A percentile compares a stretch with the other conserved stretches of the same genome.
phyloP scores from a whole-genome alignment of 2,888 invertebrate species.

The Acleris sparsana region DNA sequence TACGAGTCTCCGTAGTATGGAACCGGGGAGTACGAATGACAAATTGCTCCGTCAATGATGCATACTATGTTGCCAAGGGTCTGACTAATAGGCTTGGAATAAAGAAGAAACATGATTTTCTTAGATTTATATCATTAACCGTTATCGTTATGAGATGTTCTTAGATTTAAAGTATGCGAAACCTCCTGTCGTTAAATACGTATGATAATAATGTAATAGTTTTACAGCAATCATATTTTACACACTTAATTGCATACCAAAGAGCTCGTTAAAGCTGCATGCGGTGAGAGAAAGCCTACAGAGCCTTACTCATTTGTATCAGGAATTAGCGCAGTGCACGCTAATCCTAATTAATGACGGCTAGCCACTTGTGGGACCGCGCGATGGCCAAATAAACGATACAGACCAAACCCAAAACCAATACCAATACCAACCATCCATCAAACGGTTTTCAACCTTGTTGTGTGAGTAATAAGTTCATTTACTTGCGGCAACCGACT shows the following conservation, averaged over 20 bases:
- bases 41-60: constrained; percentile 31
- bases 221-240: neutral
- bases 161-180: neutral
- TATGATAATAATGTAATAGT: neutral
- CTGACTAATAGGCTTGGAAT: constrained; percentile 13
- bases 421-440: neutral
- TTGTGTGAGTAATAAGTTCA: neutral
- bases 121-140: too few species aligned
- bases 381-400: constrained; percentile 32
- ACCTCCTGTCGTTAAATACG: neutral
- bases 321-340: constrained; percentile 37
- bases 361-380: constrained; percentile 33
- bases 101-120: neutral
- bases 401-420: neutral
- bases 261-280: constrained; percentile 7
- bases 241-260: neutral
- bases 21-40: constrained; percentile 17
- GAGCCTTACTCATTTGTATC: constrained; percentile 30
- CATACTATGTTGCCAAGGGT: constrained; percentile 17
- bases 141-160: neutral
- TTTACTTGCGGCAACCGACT: constrained; percentile 4
- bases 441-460: constrained; percentile 9
- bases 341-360: constrained; percentile 41
- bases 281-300: constrained; percentile 14
- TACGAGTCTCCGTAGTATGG: constrained; percentile 11